phyloP scores from a whole-genome alignment of 2,888 invertebrate genomes.

The Blastobasis adustella region DNA sequence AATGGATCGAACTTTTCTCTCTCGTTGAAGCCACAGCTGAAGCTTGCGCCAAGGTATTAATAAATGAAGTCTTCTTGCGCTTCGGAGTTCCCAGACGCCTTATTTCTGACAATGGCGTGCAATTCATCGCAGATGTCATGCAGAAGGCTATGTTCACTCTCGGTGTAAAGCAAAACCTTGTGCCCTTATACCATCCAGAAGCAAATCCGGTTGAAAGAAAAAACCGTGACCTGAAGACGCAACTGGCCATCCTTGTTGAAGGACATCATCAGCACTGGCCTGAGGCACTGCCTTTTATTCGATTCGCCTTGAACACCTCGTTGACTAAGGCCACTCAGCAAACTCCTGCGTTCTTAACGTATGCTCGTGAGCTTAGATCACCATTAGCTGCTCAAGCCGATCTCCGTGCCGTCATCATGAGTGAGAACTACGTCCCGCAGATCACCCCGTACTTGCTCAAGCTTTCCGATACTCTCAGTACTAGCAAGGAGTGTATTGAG shows the following conservation, averaged over 20 bases:
- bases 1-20: constrained; percentile 25
- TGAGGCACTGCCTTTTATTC: constrained; percentile 12
- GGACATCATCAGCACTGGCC: constrained; percentile 19
- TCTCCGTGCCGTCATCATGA: constrained; percentile 1
- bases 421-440: not conserved
- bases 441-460: constrained; percentile 3
- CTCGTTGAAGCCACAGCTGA: constrained; percentile 16
- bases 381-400: constrained; percentile 1
- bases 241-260: constrained; percentile 18
- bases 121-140: constrained; percentile 9
- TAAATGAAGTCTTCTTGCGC: too few species aligned
- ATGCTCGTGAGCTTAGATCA: constrained; percentile 20
- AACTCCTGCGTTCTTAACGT: constrained; percentile 20
- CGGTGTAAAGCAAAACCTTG: constrained; percentile 12
- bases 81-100: too few species aligned
- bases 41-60: constrained; percentile 4
- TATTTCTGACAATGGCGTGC: constrained; percentile 13
- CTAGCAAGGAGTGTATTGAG: too few species aligned
- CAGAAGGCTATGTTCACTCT: constrained; percentile 5
- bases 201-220: constrained; percentile 29
- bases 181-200: constrained; percentile 28
- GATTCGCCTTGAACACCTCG: constrained; percentile 13
- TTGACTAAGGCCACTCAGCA: constrained; percentile 10
- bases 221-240: constrained; percentile 25
- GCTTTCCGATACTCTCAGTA: not conserved